These are phyloP conservation scores for Takifugu ocellatus DNA, from an alignment of 2,797 vertebrate genomes.

Conservation along the genomic window DNA sequence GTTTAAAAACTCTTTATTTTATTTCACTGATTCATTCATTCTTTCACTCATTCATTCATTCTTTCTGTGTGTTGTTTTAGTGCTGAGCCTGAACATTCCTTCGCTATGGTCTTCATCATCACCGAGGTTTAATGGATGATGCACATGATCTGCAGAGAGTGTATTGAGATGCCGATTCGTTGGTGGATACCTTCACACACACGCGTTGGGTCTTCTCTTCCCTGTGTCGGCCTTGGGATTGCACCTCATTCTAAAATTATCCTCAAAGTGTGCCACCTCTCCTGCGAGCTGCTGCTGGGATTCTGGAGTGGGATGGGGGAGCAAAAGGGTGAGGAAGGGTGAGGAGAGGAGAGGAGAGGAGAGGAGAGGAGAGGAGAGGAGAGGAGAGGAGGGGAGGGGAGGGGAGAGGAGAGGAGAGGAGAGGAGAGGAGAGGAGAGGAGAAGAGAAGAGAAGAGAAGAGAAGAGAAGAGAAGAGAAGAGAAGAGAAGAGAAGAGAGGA, in stretches of 20 bases:
- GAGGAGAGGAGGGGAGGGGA: no score
- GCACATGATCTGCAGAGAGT: not conserved
- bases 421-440: no score
- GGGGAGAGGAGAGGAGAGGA: no score
- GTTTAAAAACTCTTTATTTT: no score
- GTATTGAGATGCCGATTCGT: slow-evolving; percentile 6
- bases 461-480: not conserved
- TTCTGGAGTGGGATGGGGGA: slow-evolving; percentile 64
- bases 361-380: no score
- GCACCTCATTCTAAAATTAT: slow-evolving; percentile 83
- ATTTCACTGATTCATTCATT: no score
- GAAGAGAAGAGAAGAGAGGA: slow-evolving; percentile 10
- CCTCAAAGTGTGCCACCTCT: slow-evolving; percentile 91
- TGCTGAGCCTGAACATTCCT: no score
- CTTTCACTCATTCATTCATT: no score
- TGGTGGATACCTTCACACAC: slow-evolving; percentile 26
- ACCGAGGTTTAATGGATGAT: no score
- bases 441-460: no score
- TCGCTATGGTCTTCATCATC: no score
- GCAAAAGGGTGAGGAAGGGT: slow-evolving; percentile 24
- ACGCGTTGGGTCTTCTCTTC: slow-evolving; percentile 44
- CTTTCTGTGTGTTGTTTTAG: no score
- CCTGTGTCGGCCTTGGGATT: slow-evolving; percentile 71
- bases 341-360: slow-evolving; percentile 25
- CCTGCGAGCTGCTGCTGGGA: slow-evolving; percentile 86